Evolutionary conservation across 2,797 vertebrate species (phyloP).

Genomic region (Cirrhinus molitorella): DNA sequence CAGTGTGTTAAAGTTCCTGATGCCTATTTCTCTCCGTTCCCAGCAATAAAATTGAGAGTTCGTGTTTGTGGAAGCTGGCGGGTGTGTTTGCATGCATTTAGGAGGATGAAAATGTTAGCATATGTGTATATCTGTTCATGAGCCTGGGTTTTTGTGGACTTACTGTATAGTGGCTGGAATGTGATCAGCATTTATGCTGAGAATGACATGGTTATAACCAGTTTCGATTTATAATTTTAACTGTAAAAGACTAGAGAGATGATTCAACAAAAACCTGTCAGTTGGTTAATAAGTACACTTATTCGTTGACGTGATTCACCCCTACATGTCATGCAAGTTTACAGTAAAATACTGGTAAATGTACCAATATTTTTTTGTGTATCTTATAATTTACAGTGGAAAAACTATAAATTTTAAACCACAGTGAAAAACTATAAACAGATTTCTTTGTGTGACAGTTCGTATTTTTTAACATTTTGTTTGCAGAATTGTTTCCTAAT

Average conservation of each 20-base stretch:
- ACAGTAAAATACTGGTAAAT: background rate
- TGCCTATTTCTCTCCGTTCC: background rate
- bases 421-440: no score
- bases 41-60: background rate
- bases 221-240: no score
- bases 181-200: background rate
- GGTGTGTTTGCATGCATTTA: background rate
- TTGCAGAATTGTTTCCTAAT: background rate
- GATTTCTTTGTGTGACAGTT: background rate
- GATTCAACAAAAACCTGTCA: background rate
- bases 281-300: background rate
- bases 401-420: no score
- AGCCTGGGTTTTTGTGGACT: background rate
- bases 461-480: background rate
- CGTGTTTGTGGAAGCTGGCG: background rate
- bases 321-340: background rate
- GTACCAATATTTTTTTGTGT: no score
- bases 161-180: background rate
- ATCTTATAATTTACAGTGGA: no score
- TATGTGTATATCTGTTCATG: background rate
- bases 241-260: background rate
- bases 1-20: background rate
- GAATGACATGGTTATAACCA: background rate
- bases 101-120: background rate
- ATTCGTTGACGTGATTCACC: no score